A percentile compares a stretch with the other conserved stretches of the same genome.
phyloP scores from a whole-genome alignment of 2,113 vertebrate species.

The Takifugu flavidus region DNA sequence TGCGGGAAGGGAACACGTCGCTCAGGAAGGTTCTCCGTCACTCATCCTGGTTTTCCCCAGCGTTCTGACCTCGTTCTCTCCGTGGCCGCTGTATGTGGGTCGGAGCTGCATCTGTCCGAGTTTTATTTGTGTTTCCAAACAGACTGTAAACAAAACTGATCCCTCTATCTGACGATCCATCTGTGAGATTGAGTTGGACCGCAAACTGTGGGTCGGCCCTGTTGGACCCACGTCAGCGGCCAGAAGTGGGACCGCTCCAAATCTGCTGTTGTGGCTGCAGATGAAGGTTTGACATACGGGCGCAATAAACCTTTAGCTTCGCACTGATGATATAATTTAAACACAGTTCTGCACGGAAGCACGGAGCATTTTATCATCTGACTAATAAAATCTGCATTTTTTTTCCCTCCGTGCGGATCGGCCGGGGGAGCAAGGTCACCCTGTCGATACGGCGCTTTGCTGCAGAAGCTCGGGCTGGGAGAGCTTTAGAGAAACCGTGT shows the following conservation, averaged over 20 bases:
- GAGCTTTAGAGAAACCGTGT: not conserved
- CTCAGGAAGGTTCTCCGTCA: too few relatives aligned
- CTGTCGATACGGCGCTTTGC: slow-evolving; percentile 47
- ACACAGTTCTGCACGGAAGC: slow-evolving; percentile 6
- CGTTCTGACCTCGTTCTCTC: too few relatives aligned
- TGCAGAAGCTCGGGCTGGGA: slow-evolving; percentile 34
- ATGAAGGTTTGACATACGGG: not conserved
- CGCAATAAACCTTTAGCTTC: not conserved
- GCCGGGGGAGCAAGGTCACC: slow-evolving; percentile 53
- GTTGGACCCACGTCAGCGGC: too few relatives aligned
- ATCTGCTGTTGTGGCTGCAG: not conserved
- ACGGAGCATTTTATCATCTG: slow-evolving; percentile 6
- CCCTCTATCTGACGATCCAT: too few relatives aligned
- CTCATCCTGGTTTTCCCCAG: too few relatives aligned
- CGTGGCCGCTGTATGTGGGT: too few relatives aligned
- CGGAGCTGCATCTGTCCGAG: too few relatives aligned
- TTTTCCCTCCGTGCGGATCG: slow-evolving; percentile 27
- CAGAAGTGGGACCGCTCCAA: not conserved
- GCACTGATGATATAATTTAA: too few relatives aligned
- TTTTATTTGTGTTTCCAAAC: too few relatives aligned
- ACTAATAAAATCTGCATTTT: slow-evolving; percentile 4
- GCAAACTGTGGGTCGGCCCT: too few relatives aligned
- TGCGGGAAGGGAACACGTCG: slow-evolving; percentile 43
- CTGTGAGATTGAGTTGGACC: too few relatives aligned
- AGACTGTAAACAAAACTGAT: too few relatives aligned